Base-by-base conservation (phyloP, 2,113 vertebrate genomes). In the Lethenteron camtschaticum region DNA sequence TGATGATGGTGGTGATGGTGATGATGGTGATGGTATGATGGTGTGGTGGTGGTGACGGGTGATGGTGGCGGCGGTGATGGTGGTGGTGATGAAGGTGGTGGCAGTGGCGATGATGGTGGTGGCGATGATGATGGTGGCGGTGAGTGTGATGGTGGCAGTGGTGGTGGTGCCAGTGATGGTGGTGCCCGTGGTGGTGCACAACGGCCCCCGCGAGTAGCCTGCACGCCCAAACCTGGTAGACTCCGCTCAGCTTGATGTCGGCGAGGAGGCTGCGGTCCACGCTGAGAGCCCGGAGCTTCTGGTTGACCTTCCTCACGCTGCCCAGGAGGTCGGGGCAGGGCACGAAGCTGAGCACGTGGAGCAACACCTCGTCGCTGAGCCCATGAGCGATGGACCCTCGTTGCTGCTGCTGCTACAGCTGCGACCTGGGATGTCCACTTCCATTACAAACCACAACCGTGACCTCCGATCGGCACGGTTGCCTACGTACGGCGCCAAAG, bases 341-440 rank as follows among this genome's bases (percentile, higher is more conserved):
- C 55, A 94, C 77, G 0, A 86, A 84, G 69, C 82, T 83, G 73
- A 97, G 83, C 74, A 96, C 92, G 75, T 89, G 86, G 73, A 97
- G 75, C 66, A 97, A 81, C 75, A 97, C 92, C 79, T 97, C 92
- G 24, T 97, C 91, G 0, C 90, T 94, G 73, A 97, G 85, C 70
- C 85, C 3, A 86, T 86, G 74, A 96, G 81, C 70, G 85, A 85
- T 74, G 87, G 76, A 0, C 76, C 77, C 2, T 70, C 73, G 0
- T 56, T 58, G 66, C 1, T 56, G 55, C 16, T 18, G 16, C 16
- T 18, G 16, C 16, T 18, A 18, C 14, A 41, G 41, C 41, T 41
- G 41, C 41, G 41, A 7, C 41, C 41, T 41, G 41, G 41, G 41
- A 41, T 41, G 41, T 41, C 41, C 41, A 41, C 41, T 41, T 41